These are phyloP conservation scores for Myiozetetes cayanensis DNA, from an alignment of 2,113 vertebrate genomes.

Conservation along the genomic window DNA sequence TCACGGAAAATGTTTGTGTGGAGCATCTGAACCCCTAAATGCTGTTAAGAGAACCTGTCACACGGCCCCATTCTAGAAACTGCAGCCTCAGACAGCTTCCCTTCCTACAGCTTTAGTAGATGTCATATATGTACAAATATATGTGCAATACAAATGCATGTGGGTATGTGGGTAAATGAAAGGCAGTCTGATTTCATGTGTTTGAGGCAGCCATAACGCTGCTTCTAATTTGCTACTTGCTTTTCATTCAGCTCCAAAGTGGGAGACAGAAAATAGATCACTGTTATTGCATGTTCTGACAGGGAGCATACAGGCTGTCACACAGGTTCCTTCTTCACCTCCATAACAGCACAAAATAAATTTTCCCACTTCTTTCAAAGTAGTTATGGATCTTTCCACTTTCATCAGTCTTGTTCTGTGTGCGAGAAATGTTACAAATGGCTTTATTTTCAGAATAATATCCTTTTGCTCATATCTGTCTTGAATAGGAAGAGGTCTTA, in stretches of 20 bases:
- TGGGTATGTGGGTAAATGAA: neutral
- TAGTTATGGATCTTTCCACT: neutral
- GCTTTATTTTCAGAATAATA: neutral
- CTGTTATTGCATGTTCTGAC: neutral
- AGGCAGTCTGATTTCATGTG: neutral
- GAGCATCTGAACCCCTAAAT: neutral
- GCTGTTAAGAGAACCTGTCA: neutral
- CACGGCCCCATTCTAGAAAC: neutral
- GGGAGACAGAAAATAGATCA: neutral
- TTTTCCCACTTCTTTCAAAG: neutral
- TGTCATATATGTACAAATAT: neutral
- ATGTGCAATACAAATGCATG: accelerated
- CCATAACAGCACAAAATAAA: neutral
- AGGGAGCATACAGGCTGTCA: neutral
- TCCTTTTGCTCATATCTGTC: neutral
- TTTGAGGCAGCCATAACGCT: neutral
- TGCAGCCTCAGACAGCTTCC: neutral
- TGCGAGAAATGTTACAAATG: neutral
- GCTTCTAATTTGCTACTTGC: neutral
- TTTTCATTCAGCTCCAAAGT: neutral
- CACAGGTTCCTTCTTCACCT: neutral
- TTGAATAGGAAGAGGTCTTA: neutral
- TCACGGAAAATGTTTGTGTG: neutral
- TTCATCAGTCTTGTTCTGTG: neutral
- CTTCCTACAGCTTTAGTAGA: accelerated